Evolutionary conservation across 2,113 vertebrate species (phyloP).

Genomic region (Mustelus asterias): DNA sequence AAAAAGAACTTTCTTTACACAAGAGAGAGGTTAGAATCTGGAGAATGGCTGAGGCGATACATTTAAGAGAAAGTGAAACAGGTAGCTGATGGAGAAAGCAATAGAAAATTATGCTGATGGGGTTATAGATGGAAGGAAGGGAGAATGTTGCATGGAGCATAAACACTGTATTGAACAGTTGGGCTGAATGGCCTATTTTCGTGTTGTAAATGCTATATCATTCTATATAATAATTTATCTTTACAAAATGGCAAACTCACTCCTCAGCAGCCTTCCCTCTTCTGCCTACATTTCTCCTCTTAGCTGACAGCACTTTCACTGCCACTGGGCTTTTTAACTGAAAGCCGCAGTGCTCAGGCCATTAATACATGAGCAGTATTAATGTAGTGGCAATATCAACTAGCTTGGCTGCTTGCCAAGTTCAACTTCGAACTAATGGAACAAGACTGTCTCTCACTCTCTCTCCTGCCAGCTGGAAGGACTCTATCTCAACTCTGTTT

Average conservation of each 20-base stretch:
- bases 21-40: too few relatives aligned
- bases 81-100: background rate
- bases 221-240: background rate
- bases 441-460: background rate
- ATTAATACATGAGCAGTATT: background rate
- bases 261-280: background rate
- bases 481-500: background rate
- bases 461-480: slow-evolving; percentile 2
- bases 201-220: background rate
- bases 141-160: background rate
- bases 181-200: background rate
- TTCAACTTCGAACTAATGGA: background rate
- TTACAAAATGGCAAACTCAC: background rate
- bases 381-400: background rate
- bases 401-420: background rate
- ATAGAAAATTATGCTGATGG: background rate
- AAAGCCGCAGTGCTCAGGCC: background rate
- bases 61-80: background rate
- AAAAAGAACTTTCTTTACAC: background rate
- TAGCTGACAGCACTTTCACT: background rate
- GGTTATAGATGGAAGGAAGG: background rate
- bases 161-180: background rate
- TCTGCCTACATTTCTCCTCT: background rate
- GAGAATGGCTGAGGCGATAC: background rate
- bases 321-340: background rate